phyloP scores from a whole-genome alignment of 2,113 vertebrate genomes.

The Benitochromis conjunctus region DNA sequence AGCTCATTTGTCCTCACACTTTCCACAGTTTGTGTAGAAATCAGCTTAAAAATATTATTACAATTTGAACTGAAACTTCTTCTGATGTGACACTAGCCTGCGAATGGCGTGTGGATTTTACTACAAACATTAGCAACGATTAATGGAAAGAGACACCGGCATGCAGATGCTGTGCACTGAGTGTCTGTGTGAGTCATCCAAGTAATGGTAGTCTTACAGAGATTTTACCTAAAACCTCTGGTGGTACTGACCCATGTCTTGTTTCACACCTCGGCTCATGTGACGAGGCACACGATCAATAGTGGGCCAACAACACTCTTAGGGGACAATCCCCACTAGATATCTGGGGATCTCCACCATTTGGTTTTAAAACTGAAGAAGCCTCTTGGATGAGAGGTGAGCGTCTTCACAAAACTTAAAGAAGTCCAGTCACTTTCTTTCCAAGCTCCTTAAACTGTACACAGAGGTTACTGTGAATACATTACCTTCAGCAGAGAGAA shows the following conservation, averaged over 20 bases:
- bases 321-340: not conserved
- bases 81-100: not conserved
- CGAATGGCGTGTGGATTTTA: not conserved
- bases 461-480: not conserved
- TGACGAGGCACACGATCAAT: not conserved
- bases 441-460: not conserved
- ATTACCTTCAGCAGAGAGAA: slow-evolving; percentile 87
- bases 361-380: not conserved
- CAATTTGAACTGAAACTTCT: not conserved
- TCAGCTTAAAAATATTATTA: not conserved
- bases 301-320: not conserved
- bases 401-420: not conserved
- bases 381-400: not conserved
- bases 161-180: not conserved
- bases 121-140: not conserved
- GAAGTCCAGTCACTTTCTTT: not conserved
- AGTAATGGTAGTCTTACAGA: not conserved
- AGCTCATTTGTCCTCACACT: not conserved
- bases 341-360: not conserved
- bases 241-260: not conserved
- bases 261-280: not conserved
- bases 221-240: not conserved
- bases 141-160: not conserved
- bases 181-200: not conserved
- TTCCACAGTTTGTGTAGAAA: not conserved